A percentile compares a stretch with the other conserved stretches of the same genome.
Conservation (phyloP, 2,888 invertebrate species). For the Cerastoderma edule region DNA sequence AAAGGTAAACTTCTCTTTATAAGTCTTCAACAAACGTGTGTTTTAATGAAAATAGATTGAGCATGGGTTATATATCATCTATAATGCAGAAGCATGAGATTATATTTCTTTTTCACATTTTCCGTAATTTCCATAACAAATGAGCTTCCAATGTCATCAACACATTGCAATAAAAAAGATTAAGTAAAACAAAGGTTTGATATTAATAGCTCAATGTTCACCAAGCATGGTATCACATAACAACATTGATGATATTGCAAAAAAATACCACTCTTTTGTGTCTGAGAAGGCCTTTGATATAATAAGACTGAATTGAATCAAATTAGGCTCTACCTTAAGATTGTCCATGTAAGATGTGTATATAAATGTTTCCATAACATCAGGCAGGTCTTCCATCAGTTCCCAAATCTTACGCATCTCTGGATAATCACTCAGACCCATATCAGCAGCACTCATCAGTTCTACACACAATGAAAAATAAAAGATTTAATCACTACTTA, state of each 20-base stretch:
- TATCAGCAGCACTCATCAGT: not conserved
- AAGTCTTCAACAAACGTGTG: no score
- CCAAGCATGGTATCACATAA: not conserved
- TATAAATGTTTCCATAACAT: constrained; percentile 61
- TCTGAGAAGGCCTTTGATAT: not conserved
- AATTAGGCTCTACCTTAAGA: constrained; percentile 55
- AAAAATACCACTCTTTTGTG: not conserved
- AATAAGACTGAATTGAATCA: not conserved
- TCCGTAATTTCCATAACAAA: no score
- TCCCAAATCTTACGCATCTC: constrained; percentile 61
- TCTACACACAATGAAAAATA: not conserved
- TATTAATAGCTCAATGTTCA: not conserved
- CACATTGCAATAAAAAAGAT: not conserved
- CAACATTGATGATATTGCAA: not conserved
- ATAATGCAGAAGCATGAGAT: no score
- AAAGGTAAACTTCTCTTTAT: no score
- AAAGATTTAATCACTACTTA: not conserved
- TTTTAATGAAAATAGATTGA: no score
- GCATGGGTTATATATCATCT: no score
- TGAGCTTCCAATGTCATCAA: no score
- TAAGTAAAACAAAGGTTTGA: not conserved
- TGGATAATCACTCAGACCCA: constrained; percentile 56
- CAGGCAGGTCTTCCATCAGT: constrained; percentile 65
- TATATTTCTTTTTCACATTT: no score
- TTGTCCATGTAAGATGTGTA: constrained; percentile 64